Conservation (phyloP, 2,113 vertebrate species). For the Trichechus manatus region DNA sequence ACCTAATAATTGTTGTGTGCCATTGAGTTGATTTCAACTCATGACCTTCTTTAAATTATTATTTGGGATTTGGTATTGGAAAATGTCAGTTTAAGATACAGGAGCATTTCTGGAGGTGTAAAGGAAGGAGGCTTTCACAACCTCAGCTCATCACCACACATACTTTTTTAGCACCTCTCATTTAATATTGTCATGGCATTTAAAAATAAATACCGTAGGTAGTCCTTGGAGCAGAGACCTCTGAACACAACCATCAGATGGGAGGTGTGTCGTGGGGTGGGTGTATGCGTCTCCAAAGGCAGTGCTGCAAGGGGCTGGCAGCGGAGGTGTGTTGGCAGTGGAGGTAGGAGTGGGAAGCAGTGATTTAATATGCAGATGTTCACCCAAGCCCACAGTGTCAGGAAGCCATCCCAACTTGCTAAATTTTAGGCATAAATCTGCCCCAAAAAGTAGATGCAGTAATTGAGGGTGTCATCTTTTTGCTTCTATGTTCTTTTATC, state of each 20-base stretch:
- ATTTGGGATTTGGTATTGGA: not conserved
- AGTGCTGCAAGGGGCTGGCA: not conserved
- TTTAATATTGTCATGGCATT: not conserved
- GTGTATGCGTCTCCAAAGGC: not conserved
- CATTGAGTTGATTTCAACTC: not conserved
- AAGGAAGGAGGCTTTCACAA: not conserved
- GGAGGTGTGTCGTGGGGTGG: not conserved
- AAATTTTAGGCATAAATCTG: not conserved
- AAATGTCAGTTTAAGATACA: not conserved
- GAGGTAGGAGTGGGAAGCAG: too few relatives aligned
- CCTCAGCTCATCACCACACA: not conserved
- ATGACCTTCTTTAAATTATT: not conserved
- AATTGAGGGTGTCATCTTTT: not conserved
- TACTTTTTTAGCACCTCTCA: not conserved
- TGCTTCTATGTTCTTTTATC: not conserved
- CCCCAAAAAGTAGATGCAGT: not conserved
- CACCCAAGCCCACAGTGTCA: not conserved
- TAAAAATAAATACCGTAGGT: not conserved
- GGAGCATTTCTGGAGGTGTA: not conserved
- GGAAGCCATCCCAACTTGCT: not conserved
- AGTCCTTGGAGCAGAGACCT: not conserved
- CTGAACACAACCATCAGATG: not conserved
- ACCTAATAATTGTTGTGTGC: not conserved
- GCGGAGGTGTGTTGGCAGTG: fast-evolving
- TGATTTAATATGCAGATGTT: not conserved